Conservation (phyloP, 2,113 vertebrate species). For the Syngnathus scovelli region DNA sequence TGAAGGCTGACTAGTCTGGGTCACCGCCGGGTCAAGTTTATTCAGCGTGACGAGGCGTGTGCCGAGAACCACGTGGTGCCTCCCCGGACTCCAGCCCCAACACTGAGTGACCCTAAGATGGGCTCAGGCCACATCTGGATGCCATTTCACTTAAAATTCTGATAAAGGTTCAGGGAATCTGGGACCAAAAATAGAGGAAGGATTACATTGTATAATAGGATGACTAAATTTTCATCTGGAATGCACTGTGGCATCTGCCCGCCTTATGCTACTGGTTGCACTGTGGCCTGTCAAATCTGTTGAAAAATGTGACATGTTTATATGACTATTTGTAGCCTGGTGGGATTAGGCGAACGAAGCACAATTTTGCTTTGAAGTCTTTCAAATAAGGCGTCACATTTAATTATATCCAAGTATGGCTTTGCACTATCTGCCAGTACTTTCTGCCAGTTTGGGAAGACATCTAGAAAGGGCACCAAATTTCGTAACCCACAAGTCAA, state of each 20-base stretch:
- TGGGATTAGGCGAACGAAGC: conserved; percentile 50
- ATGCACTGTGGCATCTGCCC: conserved; percentile 28
- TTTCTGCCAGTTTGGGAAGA: conserved; percentile 23
- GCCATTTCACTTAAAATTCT: conserved; percentile 28
- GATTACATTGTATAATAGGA: conserved; percentile 41
- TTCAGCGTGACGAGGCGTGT: conserved; percentile 58
- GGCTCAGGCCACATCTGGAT: conserved; percentile 62
- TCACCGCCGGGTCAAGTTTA: conserved; percentile 67
- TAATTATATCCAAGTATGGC: conserved; percentile 57
- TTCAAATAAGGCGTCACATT: conserved; percentile 62
- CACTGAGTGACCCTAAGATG: conserved; percentile 28
- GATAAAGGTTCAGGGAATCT: conserved; percentile 28
- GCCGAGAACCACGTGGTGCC: conserved; percentile 51
- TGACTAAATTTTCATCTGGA: conserved; percentile 33
- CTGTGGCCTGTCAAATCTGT: conserved; percentile 50
- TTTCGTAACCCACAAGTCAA: conserved; percentile 30
- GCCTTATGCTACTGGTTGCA: conserved; percentile 28
- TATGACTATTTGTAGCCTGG: conserved; percentile 48
- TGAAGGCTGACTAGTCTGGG: conserved; percentile 37
- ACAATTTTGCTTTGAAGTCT: conserved; percentile 42
- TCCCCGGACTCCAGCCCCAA: conserved; percentile 22
- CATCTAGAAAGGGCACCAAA: conserved; percentile 1
- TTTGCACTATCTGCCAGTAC: conserved; percentile 49
- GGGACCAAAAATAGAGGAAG: conserved; percentile 31
- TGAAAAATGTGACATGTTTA: conserved; percentile 64